A percentile compares a stretch with the other conserved stretches of the same genome.
Conservation (phyloP, 1,140 invertebrate genomes). For the Drosophila parvula region DNA sequence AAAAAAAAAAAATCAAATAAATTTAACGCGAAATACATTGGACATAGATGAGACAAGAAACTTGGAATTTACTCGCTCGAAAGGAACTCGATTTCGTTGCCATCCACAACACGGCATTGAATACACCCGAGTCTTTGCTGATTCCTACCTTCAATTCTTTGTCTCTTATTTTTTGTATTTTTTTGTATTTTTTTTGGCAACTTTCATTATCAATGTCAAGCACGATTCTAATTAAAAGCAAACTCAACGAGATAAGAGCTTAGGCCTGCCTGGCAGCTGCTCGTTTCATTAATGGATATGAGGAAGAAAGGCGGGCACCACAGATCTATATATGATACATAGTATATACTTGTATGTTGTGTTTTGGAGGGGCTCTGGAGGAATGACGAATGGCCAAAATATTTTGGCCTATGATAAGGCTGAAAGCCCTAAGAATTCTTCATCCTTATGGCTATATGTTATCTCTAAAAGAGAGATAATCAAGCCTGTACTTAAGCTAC, state of each 20-base stretch:
- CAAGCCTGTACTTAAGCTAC: not conserved
- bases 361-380: not conserved
- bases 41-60: conserved; percentile 28
- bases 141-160: conserved; percentile 3
- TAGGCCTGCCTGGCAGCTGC: conserved; percentile 6
- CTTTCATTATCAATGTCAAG: conserved; percentile 80
- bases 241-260: conserved; percentile 45
- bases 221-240: conserved; percentile 53
- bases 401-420: conserved; percentile 14
- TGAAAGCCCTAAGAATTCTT: not conserved
- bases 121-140: conserved; percentile 11
- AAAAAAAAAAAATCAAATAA: conserved; percentile 21
- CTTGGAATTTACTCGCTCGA: conserved; percentile 15
- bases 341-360: too few relatives aligned
- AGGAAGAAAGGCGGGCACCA: not conserved
- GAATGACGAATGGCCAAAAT: conserved; percentile 16
- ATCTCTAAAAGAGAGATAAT: not conserved
- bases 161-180: conserved; percentile 2
- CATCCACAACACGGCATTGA: conserved; percentile 40
- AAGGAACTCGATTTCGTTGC: conserved; percentile 39
- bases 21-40: conserved; percentile 30
- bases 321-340: not conserved
- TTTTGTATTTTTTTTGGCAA: conserved; percentile 44
- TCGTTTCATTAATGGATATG: conserved; percentile 65
- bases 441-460: not conserved